Percentiles rank a stretch among this genome's conserved stretches.
Evolutionary conservation across 2,888 invertebrate species (phyloP).

Genomic region (Girardia tigrina): DNA sequence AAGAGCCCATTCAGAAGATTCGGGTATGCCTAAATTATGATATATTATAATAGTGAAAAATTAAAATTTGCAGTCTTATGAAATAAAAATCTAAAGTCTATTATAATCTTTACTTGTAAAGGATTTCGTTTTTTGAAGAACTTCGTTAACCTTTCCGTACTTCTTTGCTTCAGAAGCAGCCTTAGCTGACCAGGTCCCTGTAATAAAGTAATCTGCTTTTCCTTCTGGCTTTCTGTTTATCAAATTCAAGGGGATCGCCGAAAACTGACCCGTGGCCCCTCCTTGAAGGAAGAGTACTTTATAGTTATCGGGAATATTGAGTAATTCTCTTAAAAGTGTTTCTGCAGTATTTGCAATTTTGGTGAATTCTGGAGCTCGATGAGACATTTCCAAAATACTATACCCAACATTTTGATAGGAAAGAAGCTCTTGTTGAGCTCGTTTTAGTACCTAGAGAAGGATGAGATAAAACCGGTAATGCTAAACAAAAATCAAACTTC

Average conservation of each 20-base stretch:
- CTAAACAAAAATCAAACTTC: not conserved
- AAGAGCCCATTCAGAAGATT: slow-evolving; percentile 65
- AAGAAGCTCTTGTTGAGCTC: slow-evolving; percentile 68
- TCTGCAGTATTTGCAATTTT: slow-evolving; percentile 63
- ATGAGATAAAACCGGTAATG: not conserved
- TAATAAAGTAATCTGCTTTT: slow-evolving; percentile 52
- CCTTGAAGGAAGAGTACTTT: slow-evolving; percentile 83
- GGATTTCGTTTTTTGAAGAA: slow-evolving; percentile 62
- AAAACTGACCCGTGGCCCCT: slow-evolving; percentile 84
- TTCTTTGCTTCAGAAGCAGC: slow-evolving; percentile 87
- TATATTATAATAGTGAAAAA: too few species aligned
- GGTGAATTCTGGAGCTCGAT: slow-evolving; percentile 70
- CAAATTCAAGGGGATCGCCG: slow-evolving; percentile 78
- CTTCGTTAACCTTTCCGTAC: slow-evolving; percentile 75
- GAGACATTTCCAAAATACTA: slow-evolving; percentile 81
- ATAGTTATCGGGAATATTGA: slow-evolving; percentile 81
- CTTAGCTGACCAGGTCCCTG: slow-evolving; percentile 80
- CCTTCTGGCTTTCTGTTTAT: slow-evolving; percentile 39
- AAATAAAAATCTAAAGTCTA: too few species aligned
- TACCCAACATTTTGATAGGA: slow-evolving; percentile 66
- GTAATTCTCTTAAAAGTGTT: slow-evolving; percentile 55
- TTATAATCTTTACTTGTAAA: slow-evolving; percentile 59
- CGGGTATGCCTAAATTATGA: slow-evolving; percentile 56
- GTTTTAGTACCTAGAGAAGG: slow-evolving; percentile 62
- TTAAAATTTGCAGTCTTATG: too few species aligned